A percentile compares a stretch with the other conserved stretches of the same genome.
Evolutionary conservation across 2,113 vertebrate species (phyloP).

Genomic region (Falcunculus frontatus): DNA sequence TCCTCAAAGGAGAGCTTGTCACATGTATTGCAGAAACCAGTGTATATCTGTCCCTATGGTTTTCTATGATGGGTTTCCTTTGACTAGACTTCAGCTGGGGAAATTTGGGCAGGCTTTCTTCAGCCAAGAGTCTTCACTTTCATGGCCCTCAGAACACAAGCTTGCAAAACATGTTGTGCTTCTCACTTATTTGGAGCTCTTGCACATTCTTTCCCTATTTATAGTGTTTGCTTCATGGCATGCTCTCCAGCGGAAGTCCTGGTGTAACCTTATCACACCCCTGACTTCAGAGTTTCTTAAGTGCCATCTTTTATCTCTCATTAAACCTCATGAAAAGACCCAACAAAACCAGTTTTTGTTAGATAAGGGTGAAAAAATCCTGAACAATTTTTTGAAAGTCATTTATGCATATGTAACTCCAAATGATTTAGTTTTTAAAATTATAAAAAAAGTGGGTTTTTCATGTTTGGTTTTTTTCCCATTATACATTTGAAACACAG

Average conservation of each 20-base stretch:
- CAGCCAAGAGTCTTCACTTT: background rate
- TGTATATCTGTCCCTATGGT: background rate
- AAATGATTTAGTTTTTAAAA: background rate
- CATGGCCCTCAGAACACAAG: background rate
- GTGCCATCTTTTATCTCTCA: background rate
- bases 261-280: background rate
- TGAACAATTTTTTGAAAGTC: background rate
- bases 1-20: background rate
- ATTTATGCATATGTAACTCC: background rate
- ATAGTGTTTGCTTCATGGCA: constrained; percentile 9
- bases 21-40: background rate
- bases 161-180: background rate
- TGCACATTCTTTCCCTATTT: constrained; percentile 44
- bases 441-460: background rate
- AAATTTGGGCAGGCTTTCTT: background rate
- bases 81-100: background rate
- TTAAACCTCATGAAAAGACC: background rate
- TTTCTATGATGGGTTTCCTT: background rate
- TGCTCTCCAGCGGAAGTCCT: background rate
- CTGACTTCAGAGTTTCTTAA: background rate
- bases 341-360: background rate
- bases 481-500: background rate
- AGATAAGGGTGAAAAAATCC: background rate
- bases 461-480: background rate
- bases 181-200: background rate